Percentiles rank a stretch among this genome's conserved stretches.
These are phyloP conservation scores for Merops nubicus DNA, from an alignment of 2,113 vertebrate species.

Conservation along the genomic window DNA sequence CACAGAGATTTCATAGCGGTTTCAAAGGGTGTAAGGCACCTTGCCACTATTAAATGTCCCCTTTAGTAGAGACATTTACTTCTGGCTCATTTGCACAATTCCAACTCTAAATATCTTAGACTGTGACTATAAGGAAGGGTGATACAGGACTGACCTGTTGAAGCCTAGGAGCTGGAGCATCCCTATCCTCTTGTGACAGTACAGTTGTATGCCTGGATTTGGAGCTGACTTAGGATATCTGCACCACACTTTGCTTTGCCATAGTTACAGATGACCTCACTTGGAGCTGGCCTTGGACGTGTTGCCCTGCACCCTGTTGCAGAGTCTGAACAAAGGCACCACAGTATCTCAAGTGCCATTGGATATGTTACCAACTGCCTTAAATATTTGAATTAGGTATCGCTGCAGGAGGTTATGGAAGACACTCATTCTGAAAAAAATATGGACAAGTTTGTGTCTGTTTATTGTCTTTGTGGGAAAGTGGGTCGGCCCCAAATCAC, in stretches of 20 bases:
- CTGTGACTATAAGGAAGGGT: background rate
- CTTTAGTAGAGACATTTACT: background rate
- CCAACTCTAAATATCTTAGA: background rate
- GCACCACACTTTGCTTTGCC: background rate
- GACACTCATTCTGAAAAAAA: background rate
- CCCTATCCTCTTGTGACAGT: background rate
- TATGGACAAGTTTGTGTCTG: rapidly evolving
- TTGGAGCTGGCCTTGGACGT: background rate
- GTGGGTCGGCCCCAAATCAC: background rate
- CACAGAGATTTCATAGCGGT: background rate
- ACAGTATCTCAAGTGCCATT: rapidly evolving
- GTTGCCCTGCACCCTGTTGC: rapidly evolving
- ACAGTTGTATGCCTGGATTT: background rate
- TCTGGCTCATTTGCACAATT: background rate
- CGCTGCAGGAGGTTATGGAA: background rate
- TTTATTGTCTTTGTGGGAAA: background rate
- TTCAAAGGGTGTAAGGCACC: background rate
- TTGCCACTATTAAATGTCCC: background rate
- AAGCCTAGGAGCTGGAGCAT: background rate
- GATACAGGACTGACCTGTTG: background rate
- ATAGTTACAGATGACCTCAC: rapidly evolving
- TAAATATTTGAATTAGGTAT: background rate
- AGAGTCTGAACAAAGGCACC: rapidly evolving
- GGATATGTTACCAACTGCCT: background rate
- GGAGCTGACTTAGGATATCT: background rate